Percentiles rank a stretch among this genome's conserved stretches.
Conservation (phyloP, 2,113 vertebrate genomes). For the Peromyscus polionotus region DNA sequence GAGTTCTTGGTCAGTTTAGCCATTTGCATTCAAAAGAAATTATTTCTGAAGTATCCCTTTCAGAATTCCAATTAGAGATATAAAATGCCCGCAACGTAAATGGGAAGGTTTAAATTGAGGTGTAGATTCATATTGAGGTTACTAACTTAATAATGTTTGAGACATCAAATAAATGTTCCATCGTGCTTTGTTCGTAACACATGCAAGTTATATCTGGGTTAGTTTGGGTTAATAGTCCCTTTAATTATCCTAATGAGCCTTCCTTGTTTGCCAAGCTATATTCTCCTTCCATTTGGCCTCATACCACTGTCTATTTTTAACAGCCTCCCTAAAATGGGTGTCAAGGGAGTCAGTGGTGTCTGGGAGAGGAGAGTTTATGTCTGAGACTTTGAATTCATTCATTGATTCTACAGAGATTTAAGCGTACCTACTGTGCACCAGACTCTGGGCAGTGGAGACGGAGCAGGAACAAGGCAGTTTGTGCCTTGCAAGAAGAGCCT, state of each 20-base stretch:
- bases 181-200: constrained; percentile 57
- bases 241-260: constrained; percentile 76
- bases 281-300: constrained; percentile 59
- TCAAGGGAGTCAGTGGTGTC: constrained; percentile 36
- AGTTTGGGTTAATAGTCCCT: constrained; percentile 74
- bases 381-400: constrained; percentile 26
- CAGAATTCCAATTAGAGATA: constrained; percentile 71
- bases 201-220: constrained; percentile 69
- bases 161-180: constrained; percentile 74
- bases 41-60: constrained; percentile 67
- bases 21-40: constrained; percentile 69
- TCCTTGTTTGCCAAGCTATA: constrained; percentile 62
- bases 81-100: constrained; percentile 55
- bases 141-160: constrained; percentile 58
- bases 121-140: constrained; percentile 66
- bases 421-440: neutral
- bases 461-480: neutral
- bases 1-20: constrained; percentile 47
- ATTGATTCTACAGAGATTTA: constrained; percentile 10
- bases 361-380: constrained; percentile 22
- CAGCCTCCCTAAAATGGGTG: constrained; percentile 42
- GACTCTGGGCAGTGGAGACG: neutral
- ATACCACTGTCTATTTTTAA: constrained; percentile 62
- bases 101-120: constrained; percentile 53
- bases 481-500: neutral